A percentile compares a stretch with the other conserved stretches of the same genome.
phyloP scores from a whole-genome alignment of 1,140 invertebrate genomes.

The Anagrus nilaparvatae region DNA sequence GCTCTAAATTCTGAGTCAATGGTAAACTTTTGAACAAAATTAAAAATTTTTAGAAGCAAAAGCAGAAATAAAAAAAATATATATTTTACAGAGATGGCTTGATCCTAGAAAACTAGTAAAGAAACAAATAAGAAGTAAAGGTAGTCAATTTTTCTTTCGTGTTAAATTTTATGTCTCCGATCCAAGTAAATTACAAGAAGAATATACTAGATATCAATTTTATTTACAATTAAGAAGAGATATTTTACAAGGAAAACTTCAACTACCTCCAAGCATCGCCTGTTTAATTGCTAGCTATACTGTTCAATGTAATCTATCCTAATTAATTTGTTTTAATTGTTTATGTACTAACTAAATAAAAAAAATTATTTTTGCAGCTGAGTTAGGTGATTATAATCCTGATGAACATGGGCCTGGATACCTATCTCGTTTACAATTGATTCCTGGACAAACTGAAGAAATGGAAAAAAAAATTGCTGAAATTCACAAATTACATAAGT shows the following conservation, averaged over 20 bases:
- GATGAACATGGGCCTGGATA: conserved; percentile 78
- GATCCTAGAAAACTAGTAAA: conserved; percentile 83
- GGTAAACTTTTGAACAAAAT: conserved; percentile 42
- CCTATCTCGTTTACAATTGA: conserved; percentile 65
- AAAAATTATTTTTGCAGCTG: too few relatives aligned
- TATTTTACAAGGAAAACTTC: conserved; percentile 76
- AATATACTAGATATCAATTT: conserved; percentile 93
- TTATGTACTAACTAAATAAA: too few relatives aligned
- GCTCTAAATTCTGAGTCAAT: conserved; percentile 52
- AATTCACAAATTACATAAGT: conserved; percentile 86
- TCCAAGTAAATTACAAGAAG: conserved; percentile 90
- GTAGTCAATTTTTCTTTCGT: conserved; percentile 59
- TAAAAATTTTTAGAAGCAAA: background rate
- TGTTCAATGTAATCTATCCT: conserved; percentile 94
- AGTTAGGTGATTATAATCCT: conserved; percentile 88
- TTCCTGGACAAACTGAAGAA: conserved; percentile 77
- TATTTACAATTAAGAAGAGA: conserved; percentile 90
- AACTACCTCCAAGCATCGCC: conserved; percentile 70
- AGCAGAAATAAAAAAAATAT: too few relatives aligned
- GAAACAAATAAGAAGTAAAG: conserved; percentile 65
- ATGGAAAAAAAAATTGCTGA: conserved; percentile 84
- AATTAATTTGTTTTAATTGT: too few relatives aligned
- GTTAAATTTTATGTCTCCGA: conserved; percentile 95
- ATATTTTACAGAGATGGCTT: conserved; percentile 80
- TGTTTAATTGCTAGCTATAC: conserved; percentile 90